A percentile compares a stretch with the other conserved stretches of the same genome.
Evolutionary conservation across 2,888 invertebrate genomes (phyloP).

Genomic region (Eupithecia vulgata): DNA sequence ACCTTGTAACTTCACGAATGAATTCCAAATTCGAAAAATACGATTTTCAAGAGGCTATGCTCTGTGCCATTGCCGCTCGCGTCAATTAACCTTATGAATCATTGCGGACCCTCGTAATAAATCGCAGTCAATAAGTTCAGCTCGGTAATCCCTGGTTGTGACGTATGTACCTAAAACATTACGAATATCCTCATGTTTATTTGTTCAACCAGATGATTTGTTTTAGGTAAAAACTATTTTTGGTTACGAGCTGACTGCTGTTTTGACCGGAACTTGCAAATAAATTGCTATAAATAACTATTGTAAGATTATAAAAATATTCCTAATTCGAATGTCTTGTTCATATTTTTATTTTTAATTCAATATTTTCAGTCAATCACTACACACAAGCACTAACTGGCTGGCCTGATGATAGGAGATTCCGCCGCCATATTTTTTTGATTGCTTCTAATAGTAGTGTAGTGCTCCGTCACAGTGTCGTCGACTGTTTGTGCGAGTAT

Average conservation of each 20-base stretch:
- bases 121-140: conserved; percentile 40
- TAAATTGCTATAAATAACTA: too few species aligned
- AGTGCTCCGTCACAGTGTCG: too few species aligned
- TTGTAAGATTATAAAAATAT: conserved; percentile 2
- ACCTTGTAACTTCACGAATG: conserved; percentile 27
- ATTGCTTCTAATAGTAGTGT: background rate
- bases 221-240: conserved; percentile 24
- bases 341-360: conserved; percentile 30
- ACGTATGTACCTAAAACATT: conserved; percentile 58
- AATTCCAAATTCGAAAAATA: conserved; percentile 8
- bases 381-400: conserved; percentile 36
- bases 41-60: conserved; percentile 26
- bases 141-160: conserved; percentile 55
- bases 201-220: conserved; percentile 51
- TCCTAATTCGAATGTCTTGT: conserved; percentile 43
- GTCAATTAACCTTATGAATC: conserved; percentile 71
- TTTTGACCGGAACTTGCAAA: conserved; percentile 31
- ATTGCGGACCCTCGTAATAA: conserved; percentile 52
- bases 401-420: conserved; percentile 44
- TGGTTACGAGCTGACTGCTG: conserved; percentile 40
- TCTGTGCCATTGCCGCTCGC: conserved; percentile 40
- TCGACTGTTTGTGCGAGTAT: background rate
- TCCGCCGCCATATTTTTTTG: conserved; percentile 55
- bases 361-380: conserved; percentile 41
- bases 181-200: conserved; percentile 57